phyloP scores from a whole-genome alignment of 2,113 vertebrate species.

The Pelusios castaneus region DNA sequence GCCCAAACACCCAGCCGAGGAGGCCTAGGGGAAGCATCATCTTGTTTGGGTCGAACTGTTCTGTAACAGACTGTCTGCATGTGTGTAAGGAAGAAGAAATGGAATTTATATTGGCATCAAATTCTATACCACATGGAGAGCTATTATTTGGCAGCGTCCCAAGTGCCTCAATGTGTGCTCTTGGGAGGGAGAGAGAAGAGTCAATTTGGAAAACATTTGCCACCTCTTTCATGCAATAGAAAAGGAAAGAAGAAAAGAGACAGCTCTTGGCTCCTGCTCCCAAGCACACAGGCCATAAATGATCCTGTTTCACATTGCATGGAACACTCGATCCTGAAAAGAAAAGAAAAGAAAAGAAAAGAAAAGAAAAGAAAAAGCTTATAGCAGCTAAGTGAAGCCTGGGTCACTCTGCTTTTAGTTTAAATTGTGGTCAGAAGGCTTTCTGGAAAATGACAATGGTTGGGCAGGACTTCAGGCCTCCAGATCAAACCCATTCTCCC shows the following conservation, averaged over 20 bases:
- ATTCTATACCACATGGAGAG: not conserved
- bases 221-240: conserved; percentile 9
- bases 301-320: conserved; percentile 35
- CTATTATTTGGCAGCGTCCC: conserved; percentile 34
- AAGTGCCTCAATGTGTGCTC: conserved; percentile 21
- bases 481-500: rapidly evolving
- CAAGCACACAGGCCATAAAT: not conserved
- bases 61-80: not conserved
- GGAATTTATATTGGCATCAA: conserved; percentile 1
- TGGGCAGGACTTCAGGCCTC: not conserved
- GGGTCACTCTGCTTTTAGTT: not conserved
- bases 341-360: not conserved
- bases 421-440: not conserved
- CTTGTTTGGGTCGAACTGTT: rapidly evolving
- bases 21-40: not conserved
- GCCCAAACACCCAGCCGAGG: rapidly evolving
- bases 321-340: conserved; percentile 31
- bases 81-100: not conserved
- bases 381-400: not conserved
- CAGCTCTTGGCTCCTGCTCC: not conserved
- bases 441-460: rapidly evolving
- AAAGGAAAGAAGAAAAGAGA: not conserved
- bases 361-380: not conserved
- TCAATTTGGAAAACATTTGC: conserved; percentile 27
- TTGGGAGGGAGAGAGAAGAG: conserved; percentile 8